Conservation (phyloP, 1,140 invertebrate species). For the Meloidogyne chitwoodi region DNA sequence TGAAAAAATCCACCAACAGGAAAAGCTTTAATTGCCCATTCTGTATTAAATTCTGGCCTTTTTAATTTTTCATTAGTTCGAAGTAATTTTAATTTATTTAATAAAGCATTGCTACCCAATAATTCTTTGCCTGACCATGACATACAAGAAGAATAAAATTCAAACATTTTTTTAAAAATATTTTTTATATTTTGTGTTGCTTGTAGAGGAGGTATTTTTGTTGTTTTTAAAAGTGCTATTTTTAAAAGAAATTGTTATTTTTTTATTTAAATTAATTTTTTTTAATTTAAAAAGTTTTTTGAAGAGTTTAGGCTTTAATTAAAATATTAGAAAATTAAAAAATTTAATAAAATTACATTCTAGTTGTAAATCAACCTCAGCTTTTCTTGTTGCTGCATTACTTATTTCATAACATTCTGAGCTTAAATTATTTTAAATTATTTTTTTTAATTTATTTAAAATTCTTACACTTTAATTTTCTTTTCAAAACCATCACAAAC, state of each 20-base stretch:
- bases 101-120: not conserved
- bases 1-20: constrained; percentile 1
- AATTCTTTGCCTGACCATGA: not conserved
- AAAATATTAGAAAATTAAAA: too few relatives aligned
- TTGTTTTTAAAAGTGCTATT: not conserved
- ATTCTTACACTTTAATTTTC: not conserved
- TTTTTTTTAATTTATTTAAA: not conserved
- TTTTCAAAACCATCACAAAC: not conserved
- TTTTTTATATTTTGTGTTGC: not conserved
- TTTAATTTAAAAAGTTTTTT: not conserved
- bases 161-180: not conserved
- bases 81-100: not conserved
- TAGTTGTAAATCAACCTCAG: not conserved
- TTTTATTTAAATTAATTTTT: not conserved
- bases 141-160: not conserved
- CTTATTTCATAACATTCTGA: constrained; percentile 3
- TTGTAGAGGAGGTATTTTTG: not conserved
- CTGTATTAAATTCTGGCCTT: not conserved
- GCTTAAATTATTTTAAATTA: not conserved
- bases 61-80: not conserved
- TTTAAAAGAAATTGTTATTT: not conserved
- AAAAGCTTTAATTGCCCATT: not conserved
- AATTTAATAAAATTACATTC: not conserved
- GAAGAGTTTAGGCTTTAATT: too few relatives aligned
- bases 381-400: constrained; percentile 2